Base-by-base conservation (phyloP, 2,888 invertebrate species). In the Microctonus hyperodae region DNA sequence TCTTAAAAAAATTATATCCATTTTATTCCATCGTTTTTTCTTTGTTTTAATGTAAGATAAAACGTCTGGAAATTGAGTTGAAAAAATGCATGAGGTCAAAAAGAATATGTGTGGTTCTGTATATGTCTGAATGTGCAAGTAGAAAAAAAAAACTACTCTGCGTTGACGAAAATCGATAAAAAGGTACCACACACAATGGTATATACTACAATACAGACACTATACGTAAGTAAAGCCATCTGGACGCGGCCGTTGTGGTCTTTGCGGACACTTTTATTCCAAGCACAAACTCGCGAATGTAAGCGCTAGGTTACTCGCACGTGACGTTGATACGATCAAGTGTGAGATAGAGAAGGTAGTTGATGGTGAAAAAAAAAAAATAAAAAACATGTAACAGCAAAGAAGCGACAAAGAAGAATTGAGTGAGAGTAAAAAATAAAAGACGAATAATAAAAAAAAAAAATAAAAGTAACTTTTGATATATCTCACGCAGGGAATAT, bases 251-350 rank as follows among this genome's bases (percentile, higher is more conserved):
- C 50, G 25, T 28, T n/a, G n/a, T n/a, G n/a, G 58, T 53, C 16
- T 16, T 44, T 44, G 44, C 60, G 59, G 65, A 66, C 65, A 66
- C 55, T 66, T 65, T 40, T 69, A 67, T 67, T 67, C 63, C 55
- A 40, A 50, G 62, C 62, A 56, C 51, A 67, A 62, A 65, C 62
- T 64, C 62, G 65, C 68, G 64, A 69, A 67, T 65, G 63, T 50
- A 59, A 55, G 63, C 62, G 55, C 53, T 44, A 40, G 57, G 44
- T 25, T 33, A 31, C 60, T 57, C 44, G 70, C 65, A 70, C 65
- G 59, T 67, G 68, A 68, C 60, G 59, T 64, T 60, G 70, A 68
- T 70, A 70, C 63, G 64, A 70, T 70, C 70, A 66, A 25, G 53
- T 51, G 59, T 59, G 51, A 23, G 35, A 22, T 50, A 13, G 37